These are phyloP conservation scores for Propsilocerus akamusi DNA, from an alignment of 1,140 invertebrate species.

Conservation along the genomic window DNA sequence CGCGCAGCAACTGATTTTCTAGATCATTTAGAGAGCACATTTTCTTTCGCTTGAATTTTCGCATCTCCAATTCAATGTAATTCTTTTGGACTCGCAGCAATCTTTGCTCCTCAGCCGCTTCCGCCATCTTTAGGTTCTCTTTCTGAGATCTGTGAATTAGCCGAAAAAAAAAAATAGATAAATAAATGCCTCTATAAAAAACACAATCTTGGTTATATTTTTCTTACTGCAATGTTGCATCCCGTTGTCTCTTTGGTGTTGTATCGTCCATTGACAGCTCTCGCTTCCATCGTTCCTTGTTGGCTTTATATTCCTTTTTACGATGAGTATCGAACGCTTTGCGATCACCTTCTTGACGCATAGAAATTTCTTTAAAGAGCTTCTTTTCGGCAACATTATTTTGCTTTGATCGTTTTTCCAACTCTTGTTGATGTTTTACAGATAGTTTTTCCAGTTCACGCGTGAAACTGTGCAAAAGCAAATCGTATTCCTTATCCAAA, in stretches of 20 bases:
- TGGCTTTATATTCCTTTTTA: slow-evolving; percentile 95
- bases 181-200: not conserved
- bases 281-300: slow-evolving; percentile 92
- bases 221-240: slow-evolving; percentile 66
- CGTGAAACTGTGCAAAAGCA: slow-evolving; percentile 71
- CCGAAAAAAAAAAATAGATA: slow-evolving; percentile 5
- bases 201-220: not conserved
- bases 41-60: slow-evolving; percentile 82
- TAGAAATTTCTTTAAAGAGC: slow-evolving; percentile 77
- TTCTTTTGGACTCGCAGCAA: slow-evolving; percentile 75
- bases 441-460: slow-evolving; percentile 84
- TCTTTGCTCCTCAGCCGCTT: slow-evolving; percentile 75
- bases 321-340: slow-evolving; percentile 72
- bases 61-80: slow-evolving; percentile 79
- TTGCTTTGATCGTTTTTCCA: slow-evolving; percentile 77
- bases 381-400: slow-evolving; percentile 82
- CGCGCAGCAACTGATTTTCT: slow-evolving; percentile 78
- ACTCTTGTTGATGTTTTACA: slow-evolving; percentile 67
- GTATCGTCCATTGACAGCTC: slow-evolving; percentile 79
- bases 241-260: slow-evolving; percentile 79
- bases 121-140: slow-evolving; percentile 77
- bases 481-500: slow-evolving; percentile 94
- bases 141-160: slow-evolving; percentile 56
- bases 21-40: slow-evolving; percentile 70
- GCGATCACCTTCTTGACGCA: slow-evolving; percentile 75